A percentile compares a stretch with the other conserved stretches of the same genome.
These are phyloP conservation scores for Leucophora obtusa DNA, from an alignment of 2,888 invertebrate genomes.

Conservation along the genomic window DNA sequence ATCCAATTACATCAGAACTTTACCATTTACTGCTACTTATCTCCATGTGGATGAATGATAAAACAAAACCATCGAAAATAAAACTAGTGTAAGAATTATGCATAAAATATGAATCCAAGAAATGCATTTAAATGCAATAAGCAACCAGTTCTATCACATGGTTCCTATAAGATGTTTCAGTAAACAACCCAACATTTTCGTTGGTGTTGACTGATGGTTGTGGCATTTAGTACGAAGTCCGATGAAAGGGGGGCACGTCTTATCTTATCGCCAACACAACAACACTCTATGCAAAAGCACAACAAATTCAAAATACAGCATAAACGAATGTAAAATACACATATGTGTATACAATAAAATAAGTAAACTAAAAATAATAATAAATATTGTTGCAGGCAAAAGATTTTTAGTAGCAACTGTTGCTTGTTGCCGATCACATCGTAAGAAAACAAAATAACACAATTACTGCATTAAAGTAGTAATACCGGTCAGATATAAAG, in stretches of 20 bases:
- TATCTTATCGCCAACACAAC: conserved; percentile 52
- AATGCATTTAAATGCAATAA: neutral
- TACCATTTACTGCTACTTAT: no score
- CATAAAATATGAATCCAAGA: neutral
- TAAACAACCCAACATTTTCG: neutral
- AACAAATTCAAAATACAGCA: conserved; percentile 29
- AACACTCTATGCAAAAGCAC: conserved; percentile 24
- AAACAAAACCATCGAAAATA: neutral
- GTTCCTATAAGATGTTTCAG: neutral
- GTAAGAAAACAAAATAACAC: conserved; percentile 9
- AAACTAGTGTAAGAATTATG: neutral
- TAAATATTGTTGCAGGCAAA: conserved; percentile 54
- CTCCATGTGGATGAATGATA: no score
- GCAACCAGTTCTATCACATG: neutral
- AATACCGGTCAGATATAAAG: neutral
- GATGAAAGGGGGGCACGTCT: conserved; percentile 42
- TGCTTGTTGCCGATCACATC: conserved; percentile 58
- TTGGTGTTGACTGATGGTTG: neutral
- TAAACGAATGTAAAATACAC: conserved; percentile 23
- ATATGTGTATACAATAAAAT: conserved; percentile 3
- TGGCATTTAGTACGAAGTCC: neutral
- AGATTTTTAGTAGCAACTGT: conserved; percentile 59
- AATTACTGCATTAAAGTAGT: conserved; percentile 2
- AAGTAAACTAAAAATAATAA: conserved; percentile 57
- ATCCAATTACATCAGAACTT: no score